Base-by-base conservation (phyloP, 2,113 vertebrate genomes). In the Macrotus californicus region DNA sequence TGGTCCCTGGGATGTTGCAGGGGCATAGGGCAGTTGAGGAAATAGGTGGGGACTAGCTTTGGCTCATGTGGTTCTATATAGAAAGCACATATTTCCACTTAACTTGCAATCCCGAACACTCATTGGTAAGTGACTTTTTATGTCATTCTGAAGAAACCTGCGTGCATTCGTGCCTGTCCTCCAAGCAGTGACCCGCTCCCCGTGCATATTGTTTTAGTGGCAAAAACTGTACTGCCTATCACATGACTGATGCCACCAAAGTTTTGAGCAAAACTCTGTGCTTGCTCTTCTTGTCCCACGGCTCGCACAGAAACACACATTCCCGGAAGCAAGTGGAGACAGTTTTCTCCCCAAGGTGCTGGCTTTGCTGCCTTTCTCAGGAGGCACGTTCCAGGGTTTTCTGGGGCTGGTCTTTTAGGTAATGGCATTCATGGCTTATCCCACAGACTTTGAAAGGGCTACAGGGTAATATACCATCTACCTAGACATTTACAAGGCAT, bases 401-500 rank as follows among this genome's bases (percentile, higher is more conserved):
- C 91, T 36, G 24, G 80, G 64, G n/a, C 66, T 81, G 61, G 61
- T 43, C 1, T 72, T 81, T 91, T 56, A 94, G 75, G 85, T 19
- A 70, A 88, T 15, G 31, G 59, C 0, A 24, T 43, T 90, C 19
- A n/a, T 67, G 76, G 7, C 59, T 3, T 26, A 26, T 85, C 97
- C 95, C 87, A 76, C 26, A 54, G 91, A 95, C 89, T 97, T 94
- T 96, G 87, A 83, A 94, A 97, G 97, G 90, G 97, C 97, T 87
- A 73, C 66, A 31, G 85, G 85, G 73, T 92, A 95, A 96, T 96
- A 93, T 95, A 94, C 94, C 79, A 79, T 93, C 93, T 97, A 96
- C 92, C 84, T 46, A 97, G 95, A 96, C 94, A 96, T 96, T 96
- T 96, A 91, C 96, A 77, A 95, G 72, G 85, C 95, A 89, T 92